Evolutionary conservation across 2,797 vertebrate species (phyloP), one percentile per base, ranked within the genome.

Genomic region (Danio jaintianensis): DNA sequence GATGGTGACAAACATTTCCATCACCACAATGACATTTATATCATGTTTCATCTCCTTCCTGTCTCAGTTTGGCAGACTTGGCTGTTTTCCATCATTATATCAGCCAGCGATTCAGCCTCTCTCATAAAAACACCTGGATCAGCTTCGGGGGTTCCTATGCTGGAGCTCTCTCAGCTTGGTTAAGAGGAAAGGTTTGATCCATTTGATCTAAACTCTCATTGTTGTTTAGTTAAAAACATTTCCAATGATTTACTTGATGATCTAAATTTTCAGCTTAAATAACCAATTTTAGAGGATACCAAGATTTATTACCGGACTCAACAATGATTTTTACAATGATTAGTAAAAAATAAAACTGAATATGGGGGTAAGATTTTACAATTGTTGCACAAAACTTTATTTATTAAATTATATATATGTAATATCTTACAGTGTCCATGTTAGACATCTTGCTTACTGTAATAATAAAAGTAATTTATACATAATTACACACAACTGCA

Each of bases 71-170:
- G n/a, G 83, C 87, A 0, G 91, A 95, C 82, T 73, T 94, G 63
- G 92, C 91, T 11, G 88, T 86, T 0, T 94, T 96, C 76, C 94
- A 91, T 73, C 84, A 86, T n/a, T 87, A 92, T 55, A 89, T 97
- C 84, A 91, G 90, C 15, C 82, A 89, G n/a, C 90, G 84, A 64
- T 95, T 94, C 86, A 89, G 83, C n/a, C 87, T 97, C 79, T 93
- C 87, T n/a, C 47, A 59, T 63, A 89, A 83, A 53, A 95, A 95
- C 87, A 92, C 91, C 55, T 97, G 96, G 96, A 92, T 97, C 89
- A 93, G 94, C 87, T 96, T 97, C 0, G 95, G 96, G 64, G 96
- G 95, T 62, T 97, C 96, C 5, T 97, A 97, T 13, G 89, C 96
- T 0, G 95, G 96, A 47, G 92, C 95, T 1, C 90, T 96, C 22